Base-by-base conservation (phyloP, 53 echinoderm and acorn worm species). In the Temnopleurus reevesii region DNA sequence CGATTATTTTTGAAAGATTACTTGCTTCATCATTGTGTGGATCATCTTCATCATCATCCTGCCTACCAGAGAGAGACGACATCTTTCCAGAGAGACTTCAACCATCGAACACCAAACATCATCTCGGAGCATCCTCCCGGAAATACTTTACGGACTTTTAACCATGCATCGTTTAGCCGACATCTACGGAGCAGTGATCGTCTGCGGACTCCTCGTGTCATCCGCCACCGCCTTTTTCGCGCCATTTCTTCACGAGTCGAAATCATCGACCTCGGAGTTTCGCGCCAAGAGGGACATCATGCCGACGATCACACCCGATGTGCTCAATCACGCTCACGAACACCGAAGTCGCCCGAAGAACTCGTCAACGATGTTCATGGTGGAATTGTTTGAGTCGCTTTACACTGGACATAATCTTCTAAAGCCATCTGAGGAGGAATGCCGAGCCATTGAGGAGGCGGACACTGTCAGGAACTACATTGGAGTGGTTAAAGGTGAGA, bases 381-480 rank as follows among this genome's bases (percentile, higher is more conserved):
- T 87, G 88, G 88, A 87, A 47, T 55, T 87, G 71, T 87, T 66
- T 49, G 88, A 87, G 36, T 87, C 88, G 51, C 88, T 87, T 3
- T 66, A 87, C 88, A 87, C 88, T 17, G 88, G 88, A 45, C 88
- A 87, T 34, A 71, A 87, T 51, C 53, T 87, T 13, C 30, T 87
- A 19, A 81, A 91, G 53, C 95, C 95, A 17, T 94, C 94, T 2
- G 0, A n/a, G 13, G 7, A 81, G 12, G 97, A 97, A 63, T 41
- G 54, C 18, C 60, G 53, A 2, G 97, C 95, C 0, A 97, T 97
- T 46, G 55, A 84, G 76, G 41, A 84, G 4, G 95, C 94, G 17
- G 97, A 97, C 76, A 97, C 97, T 18, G 94, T 97, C 0, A 61
- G 95, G 60, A 95, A 94, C 89, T 95, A 91, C 65, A 51, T 82